Base-by-base conservation (phyloP, 2,888 invertebrate genomes). In the Diogma glabrata region DNA sequence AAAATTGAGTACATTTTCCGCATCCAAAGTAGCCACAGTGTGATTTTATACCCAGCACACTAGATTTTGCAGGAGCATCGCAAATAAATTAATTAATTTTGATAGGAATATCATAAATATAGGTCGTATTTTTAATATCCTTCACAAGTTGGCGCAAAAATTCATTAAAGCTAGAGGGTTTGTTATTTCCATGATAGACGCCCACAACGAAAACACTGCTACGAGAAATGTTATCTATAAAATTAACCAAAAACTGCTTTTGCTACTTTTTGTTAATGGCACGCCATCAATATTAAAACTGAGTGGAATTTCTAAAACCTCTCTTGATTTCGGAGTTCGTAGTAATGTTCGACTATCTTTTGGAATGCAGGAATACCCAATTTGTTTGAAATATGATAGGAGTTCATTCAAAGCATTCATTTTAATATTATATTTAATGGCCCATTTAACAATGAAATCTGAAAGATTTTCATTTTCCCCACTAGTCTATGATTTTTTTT, bases 1-100 rank as follows among this genome's bases (percentile, higher is more conserved):
- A n/a, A n/a, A n/a, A n/a, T 24, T 28, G 17, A 3, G 10, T 19
- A 26, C 54, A 55, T 46, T 53, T 56, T n/a, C 23, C 40, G 45
- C 54, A 56, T 1, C 52, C 51, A 38, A 19, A 43, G 33, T 52
- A 53, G 14, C 51, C 53, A n/a, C 33, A 23, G 16, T 55, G 55
- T 5, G 51, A 48, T 26, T 49, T 52, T 14, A 38, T 55, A 28
- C 51, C 50, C 28, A 47, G 40, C 17, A 51, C 45, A 46, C 48
- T 50, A 8, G 53, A 20, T 48, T 46, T 50, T 24, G 53, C 53
- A 20, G 53, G 53, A 17, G 36, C 51, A 33, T 55, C 52, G 48
- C 51, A 51, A 19, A 55, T 49, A 52, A 52, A 51, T 16, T 24
- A 38, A 3, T 28, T 45, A 26, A 54, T 40, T 38, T 43, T 46